Conservation (phyloP, 2,113 vertebrate species). For the Aegotheles bennettii region DNA sequence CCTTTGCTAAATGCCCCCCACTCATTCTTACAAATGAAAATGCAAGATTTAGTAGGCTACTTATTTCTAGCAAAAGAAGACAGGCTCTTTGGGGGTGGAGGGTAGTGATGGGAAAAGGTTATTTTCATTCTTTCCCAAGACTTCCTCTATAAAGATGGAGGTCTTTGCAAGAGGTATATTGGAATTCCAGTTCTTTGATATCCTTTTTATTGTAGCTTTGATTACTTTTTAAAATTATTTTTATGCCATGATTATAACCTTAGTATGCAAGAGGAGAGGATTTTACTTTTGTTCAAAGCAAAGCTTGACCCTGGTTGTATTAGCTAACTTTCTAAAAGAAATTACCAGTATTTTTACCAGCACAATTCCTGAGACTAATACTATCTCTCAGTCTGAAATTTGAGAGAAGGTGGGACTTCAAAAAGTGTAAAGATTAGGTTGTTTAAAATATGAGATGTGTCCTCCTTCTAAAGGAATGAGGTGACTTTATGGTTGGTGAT, state of each 20-base stretch:
- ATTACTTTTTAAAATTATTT: neutral
- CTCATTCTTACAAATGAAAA: neutral
- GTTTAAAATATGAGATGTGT: neutral
- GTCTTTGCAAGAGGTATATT: neutral
- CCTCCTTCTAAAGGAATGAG: neutral
- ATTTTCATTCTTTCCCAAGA: neutral
- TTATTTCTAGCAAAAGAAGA: neutral
- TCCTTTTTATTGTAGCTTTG: neutral
- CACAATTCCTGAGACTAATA: neutral
- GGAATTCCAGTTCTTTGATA: neutral
- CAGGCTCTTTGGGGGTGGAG: neutral
- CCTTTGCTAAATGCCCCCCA: neutral
- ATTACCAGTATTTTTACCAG: neutral
- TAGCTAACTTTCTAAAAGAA: neutral
- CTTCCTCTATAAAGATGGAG: neutral
- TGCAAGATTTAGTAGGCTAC: neutral
- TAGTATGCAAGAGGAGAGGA: neutral
- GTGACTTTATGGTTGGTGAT: neutral
- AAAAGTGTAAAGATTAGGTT: neutral
- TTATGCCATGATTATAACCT: neutral
- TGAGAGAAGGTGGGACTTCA: neutral
- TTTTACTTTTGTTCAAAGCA: neutral
- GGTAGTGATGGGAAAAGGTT: fast-evolving
- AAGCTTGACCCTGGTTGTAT: neutral
- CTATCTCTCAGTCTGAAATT: neutral